These are phyloP conservation scores for Tragelaphus imberbis DNA, from an alignment of 2,113 vertebrate genomes.

Conservation along the genomic window DNA sequence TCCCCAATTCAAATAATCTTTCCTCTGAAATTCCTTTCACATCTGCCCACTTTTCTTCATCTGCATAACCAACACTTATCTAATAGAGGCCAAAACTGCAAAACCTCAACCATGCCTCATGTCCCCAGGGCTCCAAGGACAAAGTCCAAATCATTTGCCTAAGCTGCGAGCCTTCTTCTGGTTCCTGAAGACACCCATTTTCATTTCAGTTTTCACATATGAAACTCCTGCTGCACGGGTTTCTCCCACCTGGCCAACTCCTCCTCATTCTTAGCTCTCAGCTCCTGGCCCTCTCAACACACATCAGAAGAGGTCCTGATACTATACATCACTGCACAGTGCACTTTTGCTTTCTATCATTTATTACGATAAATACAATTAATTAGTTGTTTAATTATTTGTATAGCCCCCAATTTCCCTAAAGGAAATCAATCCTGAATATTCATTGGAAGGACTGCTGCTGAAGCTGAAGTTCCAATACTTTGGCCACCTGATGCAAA, in stretches of 20 bases:
- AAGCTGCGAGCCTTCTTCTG: background rate
- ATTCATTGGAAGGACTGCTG: background rate
- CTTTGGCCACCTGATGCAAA: background rate
- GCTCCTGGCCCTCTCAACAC: background rate
- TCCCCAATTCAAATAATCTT: background rate
- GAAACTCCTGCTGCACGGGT: background rate
- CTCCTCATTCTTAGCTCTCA: background rate
- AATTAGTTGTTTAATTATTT: background rate
- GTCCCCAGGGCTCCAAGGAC: background rate
- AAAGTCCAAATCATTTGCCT: background rate
- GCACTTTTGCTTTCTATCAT: background rate
- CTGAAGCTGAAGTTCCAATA: background rate
- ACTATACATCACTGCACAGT: background rate
- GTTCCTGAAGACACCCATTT: background rate
- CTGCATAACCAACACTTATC: background rate
- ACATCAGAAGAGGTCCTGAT: background rate
- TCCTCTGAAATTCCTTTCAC: background rate
- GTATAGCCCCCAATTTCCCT: background rate
- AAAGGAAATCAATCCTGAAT: background rate
- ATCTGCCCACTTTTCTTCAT: background rate
- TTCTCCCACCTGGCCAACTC: background rate
- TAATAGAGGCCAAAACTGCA: background rate
- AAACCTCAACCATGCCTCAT: background rate
- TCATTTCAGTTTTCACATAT: background rate
- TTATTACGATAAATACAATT: background rate